Evolutionary conservation across 2,113 vertebrate genomes (phyloP).

Genomic region (Natator depressus): DNA sequence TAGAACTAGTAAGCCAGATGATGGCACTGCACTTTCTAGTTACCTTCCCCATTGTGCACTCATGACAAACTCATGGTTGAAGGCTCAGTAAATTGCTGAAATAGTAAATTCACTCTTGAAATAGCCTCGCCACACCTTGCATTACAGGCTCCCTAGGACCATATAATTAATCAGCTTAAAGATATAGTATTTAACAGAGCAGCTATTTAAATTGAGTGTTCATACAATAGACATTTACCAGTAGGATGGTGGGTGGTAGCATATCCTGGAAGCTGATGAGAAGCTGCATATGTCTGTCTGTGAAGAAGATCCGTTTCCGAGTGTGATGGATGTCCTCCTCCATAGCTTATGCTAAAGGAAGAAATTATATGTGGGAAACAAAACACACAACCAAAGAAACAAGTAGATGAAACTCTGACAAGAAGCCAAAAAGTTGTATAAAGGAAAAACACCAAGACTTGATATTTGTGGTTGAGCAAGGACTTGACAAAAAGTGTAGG

Average conservation of each 20-base stretch:
- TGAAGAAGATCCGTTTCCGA: conserved; percentile 94
- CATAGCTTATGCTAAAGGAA: conserved; percentile 90
- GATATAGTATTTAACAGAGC: neutral
- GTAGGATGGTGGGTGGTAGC: conserved; percentile 88
- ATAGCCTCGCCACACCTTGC: neutral
- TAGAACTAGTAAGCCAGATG: neutral
- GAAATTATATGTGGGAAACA: conserved; percentile 66
- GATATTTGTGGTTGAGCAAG: neutral
- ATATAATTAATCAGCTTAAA: neutral
- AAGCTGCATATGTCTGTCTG: conserved; percentile 89
- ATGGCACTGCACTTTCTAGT: neutral
- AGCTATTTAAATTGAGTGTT: conserved; percentile 6
- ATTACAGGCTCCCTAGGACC: neutral
- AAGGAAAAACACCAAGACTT: neutral
- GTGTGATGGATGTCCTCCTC: conserved; percentile 86
- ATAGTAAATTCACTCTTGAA: neutral
- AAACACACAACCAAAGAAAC: conserved; percentile 2
- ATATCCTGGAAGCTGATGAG: conserved; percentile 92
- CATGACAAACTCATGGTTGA: neutral
- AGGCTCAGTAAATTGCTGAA: neutral
- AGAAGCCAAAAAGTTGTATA: neutral
- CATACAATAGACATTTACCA: conserved; percentile 78
- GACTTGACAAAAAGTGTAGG: neutral
- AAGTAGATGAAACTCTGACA: neutral
- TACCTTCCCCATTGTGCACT: neutral